Evolutionary conservation across 2,797 vertebrate species (phyloP).

Genomic region (Apodemus agrarius): DNA sequence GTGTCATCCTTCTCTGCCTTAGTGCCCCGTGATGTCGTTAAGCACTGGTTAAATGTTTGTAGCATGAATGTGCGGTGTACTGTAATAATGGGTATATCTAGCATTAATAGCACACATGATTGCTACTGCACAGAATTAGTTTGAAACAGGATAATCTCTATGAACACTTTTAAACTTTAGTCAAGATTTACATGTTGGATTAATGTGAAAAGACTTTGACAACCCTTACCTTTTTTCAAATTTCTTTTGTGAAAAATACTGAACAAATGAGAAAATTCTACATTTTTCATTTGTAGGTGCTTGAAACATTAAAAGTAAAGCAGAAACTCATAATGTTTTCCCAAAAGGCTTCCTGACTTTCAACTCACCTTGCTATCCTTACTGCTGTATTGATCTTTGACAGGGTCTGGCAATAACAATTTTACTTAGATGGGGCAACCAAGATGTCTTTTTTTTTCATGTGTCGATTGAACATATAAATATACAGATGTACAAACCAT

Average conservation of each 20-base stretch:
- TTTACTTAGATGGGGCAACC: constrained; percentile 26
- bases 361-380: constrained; percentile 2
- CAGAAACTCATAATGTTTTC: constrained; percentile 28
- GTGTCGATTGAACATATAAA: constrained; percentile 9
- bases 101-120: not conserved
- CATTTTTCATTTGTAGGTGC: not conserved
- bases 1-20: not conserved
- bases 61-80: not conserved
- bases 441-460: constrained; percentile 44
- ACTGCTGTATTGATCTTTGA: constrained; percentile 45
- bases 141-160: not conserved
- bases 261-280: constrained; percentile 1
- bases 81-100: not conserved
- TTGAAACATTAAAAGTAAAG: constrained; percentile 53
- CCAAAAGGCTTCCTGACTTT: constrained; percentile 53
- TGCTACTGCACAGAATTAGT: not conserved
- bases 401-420: not conserved
- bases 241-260: constrained; percentile 9
- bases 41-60: not conserved
- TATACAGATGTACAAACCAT: constrained; percentile 42
- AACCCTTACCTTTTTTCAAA: constrained; percentile 26
- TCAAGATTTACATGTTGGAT: constrained; percentile 9
- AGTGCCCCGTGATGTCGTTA: not conserved
- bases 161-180: constrained; percentile 14
- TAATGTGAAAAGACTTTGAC: constrained; percentile 15